Conservation (phyloP, 2,113 vertebrate species). For the Egretta garzetta region DNA sequence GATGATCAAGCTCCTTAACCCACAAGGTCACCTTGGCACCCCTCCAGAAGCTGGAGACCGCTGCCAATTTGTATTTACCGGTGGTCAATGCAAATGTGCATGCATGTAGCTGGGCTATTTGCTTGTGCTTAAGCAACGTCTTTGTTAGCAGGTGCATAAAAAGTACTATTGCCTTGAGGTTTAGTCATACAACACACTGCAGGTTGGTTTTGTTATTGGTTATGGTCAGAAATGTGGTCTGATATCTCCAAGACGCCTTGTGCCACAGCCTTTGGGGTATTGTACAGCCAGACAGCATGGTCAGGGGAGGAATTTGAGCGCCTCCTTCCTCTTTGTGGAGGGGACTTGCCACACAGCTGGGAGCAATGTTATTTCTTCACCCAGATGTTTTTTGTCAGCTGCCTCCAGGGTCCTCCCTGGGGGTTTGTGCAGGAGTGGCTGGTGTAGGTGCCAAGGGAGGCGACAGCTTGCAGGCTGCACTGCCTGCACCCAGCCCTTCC, state of each 20-base stretch:
- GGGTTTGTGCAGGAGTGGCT: neutral
- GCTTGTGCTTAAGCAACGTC: neutral
- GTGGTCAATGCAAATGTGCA: neutral
- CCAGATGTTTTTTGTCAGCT: neutral
- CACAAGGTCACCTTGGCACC: neutral
- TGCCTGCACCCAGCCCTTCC: neutral
- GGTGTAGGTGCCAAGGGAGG: neutral
- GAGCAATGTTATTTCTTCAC: neutral
- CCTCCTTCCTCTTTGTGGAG: neutral
- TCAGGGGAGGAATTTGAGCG: neutral
- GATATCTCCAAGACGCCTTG: neutral
- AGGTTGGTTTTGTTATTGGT: neutral
- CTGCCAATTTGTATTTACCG: neutral
- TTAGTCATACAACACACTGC: neutral
- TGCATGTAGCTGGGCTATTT: neutral
- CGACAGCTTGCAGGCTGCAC: neutral
- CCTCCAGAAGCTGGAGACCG: neutral
- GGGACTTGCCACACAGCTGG: neutral
- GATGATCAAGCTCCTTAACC: neutral
- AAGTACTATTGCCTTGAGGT: neutral
- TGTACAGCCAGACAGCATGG: neutral
- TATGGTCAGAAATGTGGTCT: neutral
- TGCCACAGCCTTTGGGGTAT: neutral
- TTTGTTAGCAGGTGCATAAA: slow-evolving; percentile 27
- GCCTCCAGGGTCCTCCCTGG: neutral